Base-by-base conservation (phyloP, 2,888 invertebrate species). In the Zygogramma bicolorata region DNA sequence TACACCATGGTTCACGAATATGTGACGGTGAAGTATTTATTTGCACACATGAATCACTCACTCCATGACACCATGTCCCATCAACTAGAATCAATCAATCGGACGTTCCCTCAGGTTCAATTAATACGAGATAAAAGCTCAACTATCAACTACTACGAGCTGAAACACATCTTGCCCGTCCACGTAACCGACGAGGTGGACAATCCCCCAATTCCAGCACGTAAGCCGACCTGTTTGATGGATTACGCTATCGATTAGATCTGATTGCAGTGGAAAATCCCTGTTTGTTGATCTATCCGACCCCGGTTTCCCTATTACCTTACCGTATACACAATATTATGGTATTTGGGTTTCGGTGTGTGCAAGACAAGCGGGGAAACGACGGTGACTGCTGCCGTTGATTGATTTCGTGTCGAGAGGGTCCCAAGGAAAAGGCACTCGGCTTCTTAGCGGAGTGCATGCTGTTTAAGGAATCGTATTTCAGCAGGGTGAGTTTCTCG, bases 201-300 rank as follows among this genome's bases (percentile, higher is more conserved):
- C 79, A 76, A 76, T 79, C 71, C 72, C 74, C 62, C 72, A 60
- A 73, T 73, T 70, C 72, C 70, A 76, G 79, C 74, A 79, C 79
- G 73, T 82, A 84, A 83, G 80, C 83, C 81, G 81, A 83, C 82
- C 83, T 82, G 79, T 83, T 85, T 87, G 86, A 87, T 87, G 86
- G 87, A 87, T 87, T 87, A 87, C 85, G 81, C 82, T 84, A 86
- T 87, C 86, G 86, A 87, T 87, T 87, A 87, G 85, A 85, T 81
- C 82, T 85, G 87, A 87, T 87, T 86, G 85, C 84, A 82, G 79
- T 77, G 77, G 75, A 76, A 79, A 74, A 79, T 78, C 83, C 83
- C 80, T 79, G 79, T 81, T 81, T 80, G 79, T 76, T 78, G 80
- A 80, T 80, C 80, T 76, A 78, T 72, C 65, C 61, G 62, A 68